Evolutionary conservation across 2,113 vertebrate species (phyloP).

Genomic region (Cyprichromis sp.): DNA sequence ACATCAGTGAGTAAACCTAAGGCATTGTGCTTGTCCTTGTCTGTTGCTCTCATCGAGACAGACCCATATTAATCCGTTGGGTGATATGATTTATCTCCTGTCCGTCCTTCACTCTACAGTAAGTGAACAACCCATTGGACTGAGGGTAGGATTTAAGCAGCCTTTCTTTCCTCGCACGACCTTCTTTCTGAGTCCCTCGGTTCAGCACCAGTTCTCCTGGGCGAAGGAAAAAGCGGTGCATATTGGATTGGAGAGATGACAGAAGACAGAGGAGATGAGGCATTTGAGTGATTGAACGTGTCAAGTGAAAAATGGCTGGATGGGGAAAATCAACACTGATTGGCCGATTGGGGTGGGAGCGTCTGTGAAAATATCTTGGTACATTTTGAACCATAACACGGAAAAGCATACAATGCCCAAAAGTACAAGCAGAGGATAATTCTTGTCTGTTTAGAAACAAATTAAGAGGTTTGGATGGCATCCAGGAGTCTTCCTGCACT

Average conservation of each 20-base stretch:
- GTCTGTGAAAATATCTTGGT: not conserved
- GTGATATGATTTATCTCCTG: constrained; percentile 57
- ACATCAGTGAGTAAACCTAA: not conserved
- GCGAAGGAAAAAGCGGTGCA: not conserved
- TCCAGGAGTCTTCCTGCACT: constrained; percentile 45
- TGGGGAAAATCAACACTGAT: not conserved
- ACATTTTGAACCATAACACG: not conserved
- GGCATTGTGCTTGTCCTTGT: constrained; percentile 49
- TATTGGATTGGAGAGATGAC: not conserved
- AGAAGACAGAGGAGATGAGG: not conserved
- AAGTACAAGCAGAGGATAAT: not conserved
- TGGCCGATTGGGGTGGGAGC: not conserved
- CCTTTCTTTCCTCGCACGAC: not conserved
- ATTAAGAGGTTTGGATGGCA: constrained; percentile 34
- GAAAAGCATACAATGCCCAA: not conserved
- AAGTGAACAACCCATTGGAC: constrained; percentile 33
- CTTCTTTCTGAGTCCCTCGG: not conserved
- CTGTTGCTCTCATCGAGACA: constrained; percentile 15
- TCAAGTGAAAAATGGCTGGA: not conserved
- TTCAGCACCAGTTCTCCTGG: not conserved
- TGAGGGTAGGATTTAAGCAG: constrained; percentile 28
- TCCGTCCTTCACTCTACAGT: constrained; percentile 50
- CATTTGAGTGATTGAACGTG: not conserved
- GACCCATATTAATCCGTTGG: constrained; percentile 39
- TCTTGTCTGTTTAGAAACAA: constrained; percentile 25